Conservation (phyloP, 2,888 invertebrate genomes). For the Scaptomyza tumidula region DNA sequence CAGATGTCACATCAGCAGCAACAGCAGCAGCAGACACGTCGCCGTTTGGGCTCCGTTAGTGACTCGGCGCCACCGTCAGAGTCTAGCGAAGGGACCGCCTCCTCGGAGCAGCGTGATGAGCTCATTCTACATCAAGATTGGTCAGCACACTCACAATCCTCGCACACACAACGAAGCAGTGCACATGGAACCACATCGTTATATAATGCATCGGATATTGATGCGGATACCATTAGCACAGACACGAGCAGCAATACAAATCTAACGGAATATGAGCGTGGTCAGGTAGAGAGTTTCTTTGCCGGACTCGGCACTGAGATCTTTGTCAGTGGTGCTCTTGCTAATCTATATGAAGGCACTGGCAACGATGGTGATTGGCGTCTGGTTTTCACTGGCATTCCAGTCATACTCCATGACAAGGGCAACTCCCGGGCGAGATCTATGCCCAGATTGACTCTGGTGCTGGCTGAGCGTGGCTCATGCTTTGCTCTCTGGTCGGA, state of each 20-base stretch:
- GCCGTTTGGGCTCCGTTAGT: conserved; percentile 87
- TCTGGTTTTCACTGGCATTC: conserved; percentile 91
- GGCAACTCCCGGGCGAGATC: conserved; percentile 90
- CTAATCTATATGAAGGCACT: conserved; percentile 89
- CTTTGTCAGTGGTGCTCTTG: conserved; percentile 90
- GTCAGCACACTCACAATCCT: conserved; percentile 66
- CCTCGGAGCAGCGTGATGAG: conserved; percentile 82
- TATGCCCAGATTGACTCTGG: conserved; percentile 88
- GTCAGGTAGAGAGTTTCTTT: conserved; percentile 90
- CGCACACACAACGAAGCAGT: conserved; percentile 64
- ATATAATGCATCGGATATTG: conserved; percentile 82
- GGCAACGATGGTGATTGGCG: conserved; percentile 88
- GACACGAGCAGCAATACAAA: conserved; percentile 83
- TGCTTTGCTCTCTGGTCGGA: conserved; percentile 93
- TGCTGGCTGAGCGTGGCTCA: conserved; percentile 91
- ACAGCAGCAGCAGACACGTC: conserved; percentile 81
- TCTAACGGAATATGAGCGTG: conserved; percentile 88
- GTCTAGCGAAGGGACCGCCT: conserved; percentile 86
- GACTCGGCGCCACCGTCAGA: conserved; percentile 86
- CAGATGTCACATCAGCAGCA: conserved; percentile 83
- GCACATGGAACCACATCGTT: conserved; percentile 81
- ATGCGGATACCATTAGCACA: conserved; percentile 83
- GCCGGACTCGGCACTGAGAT: conserved; percentile 92
- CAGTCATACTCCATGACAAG: conserved; percentile 90
- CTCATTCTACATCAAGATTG: conserved; percentile 66